Percentiles rank a stretch among this genome's conserved stretches.
These are phyloP conservation scores for Myripristis murdjan DNA, from an alignment of 2,797 vertebrate species.

Conservation along the genomic window DNA sequence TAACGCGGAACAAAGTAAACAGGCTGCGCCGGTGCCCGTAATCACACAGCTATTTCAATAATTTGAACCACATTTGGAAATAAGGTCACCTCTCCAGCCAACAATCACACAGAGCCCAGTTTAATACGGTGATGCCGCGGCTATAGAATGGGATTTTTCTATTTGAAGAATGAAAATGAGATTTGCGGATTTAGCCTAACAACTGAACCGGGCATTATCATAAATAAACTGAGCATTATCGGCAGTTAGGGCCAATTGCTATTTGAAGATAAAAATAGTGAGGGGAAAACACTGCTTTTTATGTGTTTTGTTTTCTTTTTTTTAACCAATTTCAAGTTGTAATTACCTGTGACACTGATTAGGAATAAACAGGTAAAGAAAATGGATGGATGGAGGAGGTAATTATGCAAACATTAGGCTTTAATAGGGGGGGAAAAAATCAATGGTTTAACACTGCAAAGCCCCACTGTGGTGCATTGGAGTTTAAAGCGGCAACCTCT, in stretches of 20 bases:
- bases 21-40: constrained; percentile 32
- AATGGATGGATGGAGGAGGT: too few species aligned
- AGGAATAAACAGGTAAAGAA: too few species aligned
- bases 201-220: neutral
- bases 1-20: constrained; percentile 46
- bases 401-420: too few species aligned
- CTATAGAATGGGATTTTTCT: constrained; percentile 20
- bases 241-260: neutral
- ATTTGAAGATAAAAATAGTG: neutral
- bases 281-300: too few species aligned
- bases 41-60: constrained; percentile 54
- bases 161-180: constrained; percentile 32
- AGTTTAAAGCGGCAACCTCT: neutral
- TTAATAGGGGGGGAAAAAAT: too few species aligned
- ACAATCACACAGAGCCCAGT: constrained; percentile 21
- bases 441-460: too few species aligned
- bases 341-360: too few species aligned
- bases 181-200: constrained; percentile 30
- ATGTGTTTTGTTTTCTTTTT: too few species aligned
- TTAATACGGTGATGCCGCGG: neutral
- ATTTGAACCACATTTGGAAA: constrained; percentile 61
- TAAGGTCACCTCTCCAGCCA: constrained; percentile 51
- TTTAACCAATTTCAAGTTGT: too few species aligned
- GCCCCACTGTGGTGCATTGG: too few species aligned
- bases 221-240: neutral